phyloP scores from a whole-genome alignment of 1,140 invertebrate species.

The Zaprionus nigranus region DNA sequence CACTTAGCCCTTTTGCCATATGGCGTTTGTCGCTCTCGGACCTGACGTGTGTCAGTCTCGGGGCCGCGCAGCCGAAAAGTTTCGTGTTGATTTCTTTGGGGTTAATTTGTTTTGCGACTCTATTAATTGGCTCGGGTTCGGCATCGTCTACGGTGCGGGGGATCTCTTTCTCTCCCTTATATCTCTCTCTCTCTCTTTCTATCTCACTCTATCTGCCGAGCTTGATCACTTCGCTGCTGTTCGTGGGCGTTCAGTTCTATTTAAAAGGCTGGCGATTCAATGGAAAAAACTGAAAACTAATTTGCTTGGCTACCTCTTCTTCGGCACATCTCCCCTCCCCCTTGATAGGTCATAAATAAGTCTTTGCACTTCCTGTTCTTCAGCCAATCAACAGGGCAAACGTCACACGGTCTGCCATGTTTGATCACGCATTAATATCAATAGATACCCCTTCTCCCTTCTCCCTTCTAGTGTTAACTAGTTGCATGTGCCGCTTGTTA shows the following conservation, averaged over 20 bases:
- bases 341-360: conserved; percentile 50
- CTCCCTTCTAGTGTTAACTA: conserved; percentile 50
- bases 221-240: conserved; percentile 38
- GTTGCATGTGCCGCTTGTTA: conserved; percentile 75
- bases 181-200: conserved; percentile 7
- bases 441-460: conserved; percentile 34
- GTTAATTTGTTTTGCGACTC: conserved; percentile 81
- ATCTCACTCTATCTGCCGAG: conserved; percentile 7
- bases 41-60: conserved; percentile 77
- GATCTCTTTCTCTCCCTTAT: not conserved
- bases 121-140: conserved; percentile 69
- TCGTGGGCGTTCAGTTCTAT: conserved; percentile 63
- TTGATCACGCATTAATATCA: conserved; percentile 75
- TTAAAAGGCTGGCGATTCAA: conserved; percentile 57
- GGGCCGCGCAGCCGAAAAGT: conserved; percentile 47
- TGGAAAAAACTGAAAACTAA: conserved; percentile 65
- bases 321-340: not conserved
- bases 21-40: conserved; percentile 64
- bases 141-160: not conserved
- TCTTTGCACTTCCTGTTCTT: conserved; percentile 63
- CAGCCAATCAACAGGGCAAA: conserved; percentile 52
- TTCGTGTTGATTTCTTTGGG: conserved; percentile 77
- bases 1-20: conserved; percentile 60
- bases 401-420: conserved; percentile 30
- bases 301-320: conserved; percentile 59